Percentiles rank a stretch among this genome's conserved stretches.
These are phyloP conservation scores for Natator depressus DNA, from an alignment of 2,113 vertebrate species.

Conservation along the genomic window DNA sequence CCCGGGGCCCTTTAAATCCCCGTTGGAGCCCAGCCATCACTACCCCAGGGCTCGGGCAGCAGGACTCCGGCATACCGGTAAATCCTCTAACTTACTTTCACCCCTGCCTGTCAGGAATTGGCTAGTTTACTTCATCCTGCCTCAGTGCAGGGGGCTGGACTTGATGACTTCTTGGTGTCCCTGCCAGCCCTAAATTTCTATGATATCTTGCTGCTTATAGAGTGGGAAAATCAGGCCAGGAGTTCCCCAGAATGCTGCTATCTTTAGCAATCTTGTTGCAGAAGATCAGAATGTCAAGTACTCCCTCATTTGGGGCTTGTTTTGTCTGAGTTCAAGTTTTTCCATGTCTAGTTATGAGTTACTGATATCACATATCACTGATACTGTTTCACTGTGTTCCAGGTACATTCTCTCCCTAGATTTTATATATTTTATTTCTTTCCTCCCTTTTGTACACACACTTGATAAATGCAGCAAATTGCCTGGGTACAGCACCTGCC, in stretches of 20 bases:
- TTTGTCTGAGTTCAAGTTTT: not conserved
- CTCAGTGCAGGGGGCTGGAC: not conserved
- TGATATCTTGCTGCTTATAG: not conserved
- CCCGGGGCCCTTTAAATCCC: too few relatives aligned
- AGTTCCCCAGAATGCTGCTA: not conserved
- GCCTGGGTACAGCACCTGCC: not conserved
- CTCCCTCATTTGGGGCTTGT: fast-evolving
- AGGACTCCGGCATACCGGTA: too few relatives aligned
- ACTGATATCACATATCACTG: not conserved
- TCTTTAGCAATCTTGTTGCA: not conserved
- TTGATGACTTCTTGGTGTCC: not conserved
- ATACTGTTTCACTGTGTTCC: not conserved
- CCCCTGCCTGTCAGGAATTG: not conserved
- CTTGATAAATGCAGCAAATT: not conserved
- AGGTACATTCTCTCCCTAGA: not conserved
- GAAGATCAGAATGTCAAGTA: not conserved
- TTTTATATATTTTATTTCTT: not conserved
- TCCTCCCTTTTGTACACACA: not conserved
- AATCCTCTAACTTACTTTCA: too few relatives aligned
- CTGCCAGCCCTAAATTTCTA: not conserved
- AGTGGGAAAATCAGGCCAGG: not conserved
- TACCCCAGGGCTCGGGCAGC: too few relatives aligned
- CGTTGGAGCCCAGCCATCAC: too few relatives aligned
- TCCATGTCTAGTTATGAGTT: not conserved
- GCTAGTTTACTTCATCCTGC: not conserved